Base-by-base conservation (phyloP, 2,113 vertebrate genomes). In the Toxotes chatareus region DNA sequence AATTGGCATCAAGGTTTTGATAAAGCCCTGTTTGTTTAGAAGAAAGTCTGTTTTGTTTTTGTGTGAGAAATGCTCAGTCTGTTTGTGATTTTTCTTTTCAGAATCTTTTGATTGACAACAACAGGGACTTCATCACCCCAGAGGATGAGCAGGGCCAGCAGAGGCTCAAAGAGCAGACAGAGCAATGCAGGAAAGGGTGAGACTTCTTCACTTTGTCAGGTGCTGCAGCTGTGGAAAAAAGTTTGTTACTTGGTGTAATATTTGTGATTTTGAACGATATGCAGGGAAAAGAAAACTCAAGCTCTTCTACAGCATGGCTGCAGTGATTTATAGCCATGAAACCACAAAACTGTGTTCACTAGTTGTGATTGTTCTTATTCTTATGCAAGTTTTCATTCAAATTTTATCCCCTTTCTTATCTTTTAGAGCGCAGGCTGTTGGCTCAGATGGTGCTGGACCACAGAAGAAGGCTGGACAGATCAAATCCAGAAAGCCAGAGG, bases 91-190 rank as follows among this genome's bases (percentile, higher is more conserved):
- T 47, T 88, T 16, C 68, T 42, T 55, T n/a, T 36, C 91, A 98
- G 97, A 98, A 98, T 87, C 94, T 97, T 53, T 88, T 97, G 74
- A 87, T 97, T 73, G 97, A 98, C 93, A 94, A 92, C 78, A 94
- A 94, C 73, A 93, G 91, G 83, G 96, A 96, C 79, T 98, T 98
- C 84, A 91, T 93, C 83, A 97, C 96, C 0, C 1, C 80, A 59
- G 93, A 94, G 77, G 96, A 97, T 1, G 94, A 96, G 23, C 61
- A 93, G 78, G 95, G 93, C 10, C 97, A 96, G 80, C 94, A 96
- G 91, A 95, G 90, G 44, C 94, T 95, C 78, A 91, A 83, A 67
- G 94, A 96, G 51, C 91, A 94, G 66, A 91, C 91, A 0, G 90
- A 94, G 79, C 93, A 88, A 31, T 91, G 89, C 72, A 92, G 89